These are phyloP conservation scores for Palloptera scutellata DNA, from an alignment of 2,888 invertebrate genomes.

Conservation along the genomic window DNA sequence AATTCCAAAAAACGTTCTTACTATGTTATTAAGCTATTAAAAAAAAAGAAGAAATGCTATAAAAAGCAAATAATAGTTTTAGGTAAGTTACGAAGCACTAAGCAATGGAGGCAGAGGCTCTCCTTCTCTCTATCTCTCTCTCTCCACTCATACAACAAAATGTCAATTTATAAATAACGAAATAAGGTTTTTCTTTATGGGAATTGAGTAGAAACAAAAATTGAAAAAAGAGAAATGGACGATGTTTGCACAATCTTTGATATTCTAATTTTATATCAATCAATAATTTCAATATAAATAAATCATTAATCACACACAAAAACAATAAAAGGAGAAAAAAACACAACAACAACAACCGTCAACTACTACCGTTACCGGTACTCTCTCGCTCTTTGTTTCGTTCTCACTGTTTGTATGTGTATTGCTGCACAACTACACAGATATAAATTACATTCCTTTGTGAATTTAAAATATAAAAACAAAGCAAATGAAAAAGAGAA, in stretches of 20 bases:
- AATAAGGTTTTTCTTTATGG: too few relatives aligned
- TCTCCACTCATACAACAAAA: too few relatives aligned
- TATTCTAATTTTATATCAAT: constrained; percentile 5
- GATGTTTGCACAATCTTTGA: not conserved
- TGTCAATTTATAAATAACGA: too few relatives aligned
- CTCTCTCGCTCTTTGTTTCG: not conserved
- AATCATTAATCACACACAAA: constrained; percentile 5
- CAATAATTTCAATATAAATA: constrained; percentile 5
- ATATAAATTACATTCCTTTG: constrained; percentile 1
- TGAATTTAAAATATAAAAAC: constrained; percentile 3
- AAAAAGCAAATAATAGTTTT: too few relatives aligned
- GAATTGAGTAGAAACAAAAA: not conserved
- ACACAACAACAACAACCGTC: not conserved
- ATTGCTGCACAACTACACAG: too few relatives aligned
- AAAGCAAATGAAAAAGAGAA: not conserved
- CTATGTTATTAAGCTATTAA: too few relatives aligned
- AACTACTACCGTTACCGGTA: not conserved
- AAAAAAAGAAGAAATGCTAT: too few relatives aligned
- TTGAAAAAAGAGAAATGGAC: not conserved
- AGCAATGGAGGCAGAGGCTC: too few relatives aligned
- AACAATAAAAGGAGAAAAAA: not conserved
- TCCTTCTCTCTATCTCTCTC: too few relatives aligned
- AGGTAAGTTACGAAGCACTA: too few relatives aligned
- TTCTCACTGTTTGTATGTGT: too few relatives aligned
- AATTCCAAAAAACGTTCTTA: too few relatives aligned